Base-by-base conservation (phyloP, 2,797 vertebrate genomes). In the Okamejei kenojei region DNA sequence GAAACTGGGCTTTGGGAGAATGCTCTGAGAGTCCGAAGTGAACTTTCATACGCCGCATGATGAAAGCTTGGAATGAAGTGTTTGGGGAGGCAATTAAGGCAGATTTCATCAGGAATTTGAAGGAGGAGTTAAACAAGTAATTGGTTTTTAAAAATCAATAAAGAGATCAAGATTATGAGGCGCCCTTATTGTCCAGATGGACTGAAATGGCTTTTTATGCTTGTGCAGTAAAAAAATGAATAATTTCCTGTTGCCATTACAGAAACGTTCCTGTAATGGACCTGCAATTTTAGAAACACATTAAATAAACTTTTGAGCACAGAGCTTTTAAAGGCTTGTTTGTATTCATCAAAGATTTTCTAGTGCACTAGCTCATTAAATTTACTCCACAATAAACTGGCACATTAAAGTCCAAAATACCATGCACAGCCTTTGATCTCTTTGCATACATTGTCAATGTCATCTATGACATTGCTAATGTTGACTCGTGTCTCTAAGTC, bases 61-160 rank as follows among this genome's bases (percentile, higher is more conserved):
- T 19, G 6, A 88, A 88, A 68, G 13, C n/a, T 19, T 88, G 61
- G 84, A 21, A 84, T 88, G 15, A 2, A 88, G 8, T 63, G 7
- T 3, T 15, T 1, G 32, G n/a, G 61, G 84, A 65, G 1, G 58
- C 82, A 86, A 63, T 63, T 63, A n/a, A n/a, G 13, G 84, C 84
- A 65, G 58, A 86, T 86, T 63, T n/a, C 29, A 86, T 63, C 82
- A n/a, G 58, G 61, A 17, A 86, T 86, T 86, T 86, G 23, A 63
- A 86, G 78, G 10, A 63, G 11, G 13, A 11, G 58, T 63, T 63
- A 13, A 32, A 63, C 58, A 88, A 88, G 61, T 32, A 35, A 32
- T 65, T 88, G 58, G 84, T 88, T 29, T 65, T 63, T 26, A 88
- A 63, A 45, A 65, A 88, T 88, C 61, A 35, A n/a, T 86, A 1